A percentile compares a stretch with the other conserved stretches of the same genome.
These are phyloP conservation scores for Dione juno DNA, from an alignment of 2,888 invertebrate genomes.

Conservation along the genomic window DNA sequence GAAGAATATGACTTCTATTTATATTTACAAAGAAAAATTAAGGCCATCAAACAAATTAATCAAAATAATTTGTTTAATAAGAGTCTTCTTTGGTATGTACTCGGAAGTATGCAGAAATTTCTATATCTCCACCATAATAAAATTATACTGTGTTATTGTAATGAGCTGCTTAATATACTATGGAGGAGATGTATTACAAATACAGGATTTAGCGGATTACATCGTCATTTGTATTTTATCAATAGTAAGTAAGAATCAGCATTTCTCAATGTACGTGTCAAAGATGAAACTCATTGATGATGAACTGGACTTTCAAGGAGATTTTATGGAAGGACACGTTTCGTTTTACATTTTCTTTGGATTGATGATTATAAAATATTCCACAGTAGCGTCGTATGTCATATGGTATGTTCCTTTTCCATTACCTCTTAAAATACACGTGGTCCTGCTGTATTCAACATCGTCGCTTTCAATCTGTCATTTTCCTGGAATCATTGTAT, in stretches of 20 bases:
- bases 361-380: slow-evolving; percentile 5
- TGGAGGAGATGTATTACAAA: not conserved
- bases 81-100: not conserved
- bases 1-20: not conserved
- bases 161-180: not conserved
- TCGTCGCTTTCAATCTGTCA: not conserved
- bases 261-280: not conserved
- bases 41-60: slow-evolving; percentile 5
- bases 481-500: not conserved
- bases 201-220: not conserved
- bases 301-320: not conserved
- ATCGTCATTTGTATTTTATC: not conserved
- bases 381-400: not conserved
- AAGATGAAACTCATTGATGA: not conserved
- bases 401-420: not conserved
- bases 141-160: not conserved
- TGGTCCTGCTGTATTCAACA: not conserved
- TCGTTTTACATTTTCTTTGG: not conserved
- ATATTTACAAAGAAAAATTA: slow-evolving; percentile 3
- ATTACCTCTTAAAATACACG: not conserved
- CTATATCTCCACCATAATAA: not conserved
- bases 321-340: not conserved
- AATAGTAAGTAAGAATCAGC: not conserved
- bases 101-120: not conserved
- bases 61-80: not conserved